A percentile compares a stretch with the other conserved stretches of the same genome.
Evolutionary conservation across 2,113 vertebrate species (phyloP).

Genomic region (Campylomormyrus numenius): DNA sequence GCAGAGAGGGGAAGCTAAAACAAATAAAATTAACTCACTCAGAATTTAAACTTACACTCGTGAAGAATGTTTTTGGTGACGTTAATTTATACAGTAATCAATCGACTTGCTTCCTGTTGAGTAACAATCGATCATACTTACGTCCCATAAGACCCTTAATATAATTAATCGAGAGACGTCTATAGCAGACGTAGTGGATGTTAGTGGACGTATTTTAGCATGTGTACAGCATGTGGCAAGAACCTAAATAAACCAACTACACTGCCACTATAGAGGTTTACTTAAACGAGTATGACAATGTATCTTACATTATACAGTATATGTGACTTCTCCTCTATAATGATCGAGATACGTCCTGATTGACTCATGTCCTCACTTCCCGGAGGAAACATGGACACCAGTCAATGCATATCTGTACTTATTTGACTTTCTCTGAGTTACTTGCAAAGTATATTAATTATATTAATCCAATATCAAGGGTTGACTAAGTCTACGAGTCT

Average conservation of each 20-base stretch:
- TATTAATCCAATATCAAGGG: not conserved
- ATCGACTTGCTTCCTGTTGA: not conserved
- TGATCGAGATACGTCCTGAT: not conserved
- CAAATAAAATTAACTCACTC: not conserved
- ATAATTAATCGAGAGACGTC: not conserved
- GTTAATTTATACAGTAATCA: not conserved
- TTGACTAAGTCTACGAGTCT: not conserved
- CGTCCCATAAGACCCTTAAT: not conserved
- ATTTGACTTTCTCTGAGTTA: not conserved
- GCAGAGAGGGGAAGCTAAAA: conserved; percentile 34
- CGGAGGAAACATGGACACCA: not conserved
- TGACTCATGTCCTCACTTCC: not conserved
- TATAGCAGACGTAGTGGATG: not conserved
- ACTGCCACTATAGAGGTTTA: not conserved
- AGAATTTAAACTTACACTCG: not conserved
- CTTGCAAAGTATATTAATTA: not conserved
- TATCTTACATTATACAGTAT: not conserved
- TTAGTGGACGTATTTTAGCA: not conserved
- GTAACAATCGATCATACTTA: not conserved
- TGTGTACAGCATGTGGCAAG: not conserved
- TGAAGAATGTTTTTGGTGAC: not conserved
- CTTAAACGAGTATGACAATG: not conserved
- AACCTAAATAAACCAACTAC: not conserved
- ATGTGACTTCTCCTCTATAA: not conserved
- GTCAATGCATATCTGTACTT: not conserved